Evolutionary conservation across 2,888 invertebrate genomes (phyloP).

Genomic region (Andrena praecox): DNA sequence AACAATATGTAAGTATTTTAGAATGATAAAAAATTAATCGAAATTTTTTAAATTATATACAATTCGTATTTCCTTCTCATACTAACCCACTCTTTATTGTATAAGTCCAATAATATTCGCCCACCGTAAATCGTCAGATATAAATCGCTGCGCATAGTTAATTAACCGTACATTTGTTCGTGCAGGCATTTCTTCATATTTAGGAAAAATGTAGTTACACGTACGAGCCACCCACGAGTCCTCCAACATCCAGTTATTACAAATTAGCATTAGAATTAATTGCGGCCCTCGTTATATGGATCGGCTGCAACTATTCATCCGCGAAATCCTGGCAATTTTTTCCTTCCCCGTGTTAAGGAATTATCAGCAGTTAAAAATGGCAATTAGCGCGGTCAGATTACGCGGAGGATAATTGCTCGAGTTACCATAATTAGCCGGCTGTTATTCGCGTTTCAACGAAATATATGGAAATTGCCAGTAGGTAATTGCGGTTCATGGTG

Average conservation of each 20-base stretch:
- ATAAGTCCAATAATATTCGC: no score
- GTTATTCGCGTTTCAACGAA: constrained; percentile 55
- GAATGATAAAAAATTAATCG: no score
- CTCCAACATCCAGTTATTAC: not conserved
- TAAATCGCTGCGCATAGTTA: no score
- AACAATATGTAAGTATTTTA: no score
- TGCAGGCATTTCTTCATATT: no score
- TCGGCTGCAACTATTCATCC: constrained; percentile 2
- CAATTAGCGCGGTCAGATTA: constrained; percentile 48
- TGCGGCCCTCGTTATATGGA: not conserved
- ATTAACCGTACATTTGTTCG: no score
- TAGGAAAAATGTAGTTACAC: no score
- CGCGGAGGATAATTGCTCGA: constrained; percentile 47
- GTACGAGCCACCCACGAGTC: not conserved
- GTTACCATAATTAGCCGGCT: constrained; percentile 57
- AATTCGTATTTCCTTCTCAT: no score
- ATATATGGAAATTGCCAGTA: constrained; percentile 61
- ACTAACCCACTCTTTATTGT: no score
- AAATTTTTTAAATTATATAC: no score
- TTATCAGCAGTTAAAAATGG: constrained; percentile 43
- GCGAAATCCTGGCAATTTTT: constrained; percentile 1
- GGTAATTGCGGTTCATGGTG: constrained; percentile 44
- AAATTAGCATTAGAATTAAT: constrained; percentile 6
- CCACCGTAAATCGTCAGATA: no score
- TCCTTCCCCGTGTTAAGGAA: not conserved